Conservation (phyloP, 2,113 vertebrate genomes). For the Tursiops truncatus region DNA sequence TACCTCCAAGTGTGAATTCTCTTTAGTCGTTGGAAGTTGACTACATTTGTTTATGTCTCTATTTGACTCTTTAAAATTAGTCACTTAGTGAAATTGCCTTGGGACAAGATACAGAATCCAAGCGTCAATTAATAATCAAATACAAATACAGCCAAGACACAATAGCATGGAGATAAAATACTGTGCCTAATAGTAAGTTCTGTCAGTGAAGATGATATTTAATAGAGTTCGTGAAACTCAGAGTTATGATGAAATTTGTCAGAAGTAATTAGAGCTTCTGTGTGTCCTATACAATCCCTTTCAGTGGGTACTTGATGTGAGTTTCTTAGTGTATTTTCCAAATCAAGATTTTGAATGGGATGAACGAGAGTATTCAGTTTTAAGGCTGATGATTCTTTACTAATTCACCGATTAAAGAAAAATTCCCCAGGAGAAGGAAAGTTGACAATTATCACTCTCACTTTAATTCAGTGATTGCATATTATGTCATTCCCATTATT, state of each 20-base stretch:
- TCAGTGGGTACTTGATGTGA: background rate
- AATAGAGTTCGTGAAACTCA: background rate
- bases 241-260: background rate
- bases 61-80: constrained; percentile 43
- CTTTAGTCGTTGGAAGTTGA: background rate
- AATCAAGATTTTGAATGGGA: background rate
- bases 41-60: background rate
- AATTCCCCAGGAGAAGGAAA: background rate
- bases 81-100: constrained; percentile 46
- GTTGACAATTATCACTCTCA: background rate
- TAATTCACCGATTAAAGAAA: background rate
- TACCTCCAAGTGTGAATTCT: constrained; percentile 20
- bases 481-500: background rate
- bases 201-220: background rate
- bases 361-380: background rate
- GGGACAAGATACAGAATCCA: constrained; percentile 39
- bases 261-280: background rate
- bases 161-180: background rate
- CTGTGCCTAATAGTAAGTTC: background rate
- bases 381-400: background rate
- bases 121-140: constrained; percentile 46
- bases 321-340: background rate
- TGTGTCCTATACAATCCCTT: background rate
- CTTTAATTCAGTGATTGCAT: background rate
- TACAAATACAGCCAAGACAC: background rate